These are phyloP conservation scores for Myotis brandtii DNA, from an alignment of 2,113 vertebrate species.

Conservation along the genomic window DNA sequence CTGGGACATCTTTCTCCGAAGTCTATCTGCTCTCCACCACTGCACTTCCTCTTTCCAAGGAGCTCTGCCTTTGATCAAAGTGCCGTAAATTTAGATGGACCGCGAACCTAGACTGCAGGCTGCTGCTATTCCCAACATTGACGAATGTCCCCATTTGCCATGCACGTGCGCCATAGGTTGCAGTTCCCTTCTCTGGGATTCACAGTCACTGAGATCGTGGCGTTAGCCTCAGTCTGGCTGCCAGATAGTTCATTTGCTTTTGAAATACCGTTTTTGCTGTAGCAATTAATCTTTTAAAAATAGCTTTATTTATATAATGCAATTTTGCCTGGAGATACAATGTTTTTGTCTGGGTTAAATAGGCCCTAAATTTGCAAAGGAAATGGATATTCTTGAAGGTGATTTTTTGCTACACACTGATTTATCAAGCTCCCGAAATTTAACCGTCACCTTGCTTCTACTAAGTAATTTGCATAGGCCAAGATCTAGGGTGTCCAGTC, in stretches of 20 bases:
- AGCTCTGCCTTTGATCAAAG: background rate
- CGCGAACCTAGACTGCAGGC: background rate
- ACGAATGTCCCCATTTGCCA: background rate
- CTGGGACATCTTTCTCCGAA: background rate
- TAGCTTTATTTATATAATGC: constrained; percentile 61
- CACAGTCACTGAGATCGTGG: background rate
- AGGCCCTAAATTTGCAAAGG: constrained; percentile 35
- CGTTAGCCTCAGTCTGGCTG: background rate
- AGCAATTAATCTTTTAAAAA: constrained; percentile 54
- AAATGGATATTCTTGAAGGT: constrained; percentile 52
- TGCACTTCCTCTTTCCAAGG: background rate
- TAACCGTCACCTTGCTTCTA: background rate
- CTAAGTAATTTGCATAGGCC: background rate
- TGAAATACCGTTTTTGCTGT: constrained; percentile 54
- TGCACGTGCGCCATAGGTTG: background rate
- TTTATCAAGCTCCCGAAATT: constrained; percentile 10
- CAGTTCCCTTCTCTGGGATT: background rate
- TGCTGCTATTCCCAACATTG: fast-evolving
- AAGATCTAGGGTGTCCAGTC: background rate
- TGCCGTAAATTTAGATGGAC: background rate
- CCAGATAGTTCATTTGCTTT: background rate
- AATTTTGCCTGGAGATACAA: constrained; percentile 57
- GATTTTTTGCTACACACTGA: background rate
- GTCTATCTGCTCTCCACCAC: background rate
- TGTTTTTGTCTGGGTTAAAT: constrained; percentile 56